Percentiles rank a stretch among this genome's conserved stretches.
Evolutionary conservation across 2,113 vertebrate genomes (phyloP).

Genomic region (Laticauda colubrina): DNA sequence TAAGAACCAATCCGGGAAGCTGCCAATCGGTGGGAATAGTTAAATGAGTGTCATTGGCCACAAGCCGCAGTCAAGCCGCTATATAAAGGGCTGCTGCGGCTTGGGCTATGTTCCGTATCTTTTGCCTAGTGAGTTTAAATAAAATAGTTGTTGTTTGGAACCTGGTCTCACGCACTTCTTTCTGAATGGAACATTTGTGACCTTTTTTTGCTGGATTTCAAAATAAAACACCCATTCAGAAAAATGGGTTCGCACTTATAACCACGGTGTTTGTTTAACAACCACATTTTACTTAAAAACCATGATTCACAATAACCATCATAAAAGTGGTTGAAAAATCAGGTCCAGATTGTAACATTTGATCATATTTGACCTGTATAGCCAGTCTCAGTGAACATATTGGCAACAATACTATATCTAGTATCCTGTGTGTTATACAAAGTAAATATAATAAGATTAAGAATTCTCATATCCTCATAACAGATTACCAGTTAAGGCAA

Average conservation of each 20-base stretch:
- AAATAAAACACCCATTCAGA: background rate
- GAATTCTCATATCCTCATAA: constrained; percentile 10
- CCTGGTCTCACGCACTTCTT: too few species aligned
- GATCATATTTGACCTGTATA: background rate
- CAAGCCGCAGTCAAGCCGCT: too few species aligned
- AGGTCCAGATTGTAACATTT: background rate
- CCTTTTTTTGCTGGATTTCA: background rate
- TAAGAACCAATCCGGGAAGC: too few species aligned
- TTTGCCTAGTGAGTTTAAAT: too few species aligned
- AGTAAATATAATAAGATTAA: constrained; percentile 43
- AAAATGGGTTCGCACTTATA: background rate
- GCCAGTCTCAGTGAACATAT: constrained; percentile 34
- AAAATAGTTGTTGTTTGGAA: too few species aligned
- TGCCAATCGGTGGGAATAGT: too few species aligned
- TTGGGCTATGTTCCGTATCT: too few species aligned
- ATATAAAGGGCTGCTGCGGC: too few species aligned
- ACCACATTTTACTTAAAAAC: background rate
- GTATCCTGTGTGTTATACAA: constrained; percentile 29
- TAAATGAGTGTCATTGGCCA: too few species aligned
- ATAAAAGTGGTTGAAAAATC: background rate
- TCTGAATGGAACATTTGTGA: background rate
- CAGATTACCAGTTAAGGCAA: background rate
- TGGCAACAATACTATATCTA: constrained; percentile 12
- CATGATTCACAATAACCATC: background rate
- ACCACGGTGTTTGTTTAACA: background rate